Conservation (phyloP, 2,113 vertebrate genomes). For the Pyrgilauda ruficollis region DNA sequence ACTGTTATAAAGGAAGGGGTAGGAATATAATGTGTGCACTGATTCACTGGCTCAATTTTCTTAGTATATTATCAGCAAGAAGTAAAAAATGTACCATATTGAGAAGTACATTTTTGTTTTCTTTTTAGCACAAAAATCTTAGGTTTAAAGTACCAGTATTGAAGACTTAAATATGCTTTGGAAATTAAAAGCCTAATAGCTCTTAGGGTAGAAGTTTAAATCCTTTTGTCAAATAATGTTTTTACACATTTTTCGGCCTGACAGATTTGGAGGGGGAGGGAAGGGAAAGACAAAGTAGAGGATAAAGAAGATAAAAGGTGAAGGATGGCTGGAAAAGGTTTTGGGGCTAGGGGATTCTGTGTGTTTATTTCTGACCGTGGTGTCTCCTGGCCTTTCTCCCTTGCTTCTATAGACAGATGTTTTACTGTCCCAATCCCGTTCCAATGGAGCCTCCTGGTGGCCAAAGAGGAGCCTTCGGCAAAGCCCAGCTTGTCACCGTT, state of each 20-base stretch:
- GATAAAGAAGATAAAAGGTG: not conserved
- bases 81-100: not conserved
- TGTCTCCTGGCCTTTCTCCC: not conserved
- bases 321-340: not conserved
- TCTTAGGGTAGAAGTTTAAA: not conserved
- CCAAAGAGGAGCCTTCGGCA: not conserved
- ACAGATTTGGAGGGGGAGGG: not conserved
- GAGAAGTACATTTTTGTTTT: not conserved
- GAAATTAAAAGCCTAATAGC: not conserved
- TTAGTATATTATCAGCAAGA: not conserved
- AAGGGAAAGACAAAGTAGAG: not conserved
- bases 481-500: not conserved
- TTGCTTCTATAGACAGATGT: rapidly evolving
- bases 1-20: not conserved
- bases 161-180: not conserved
- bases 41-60: not conserved
- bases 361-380: not conserved
- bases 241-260: not conserved
- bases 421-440: not conserved
- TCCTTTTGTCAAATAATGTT: not conserved
- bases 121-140: not conserved
- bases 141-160: not conserved
- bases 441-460: slow-evolving; percentile 35
- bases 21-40: not conserved
- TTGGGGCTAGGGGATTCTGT: not conserved